Evolutionary conservation across 1,140 invertebrate genomes (phyloP), one percentile per base, ranked within the genome.

Genomic region (Panonychus citri): DNA sequence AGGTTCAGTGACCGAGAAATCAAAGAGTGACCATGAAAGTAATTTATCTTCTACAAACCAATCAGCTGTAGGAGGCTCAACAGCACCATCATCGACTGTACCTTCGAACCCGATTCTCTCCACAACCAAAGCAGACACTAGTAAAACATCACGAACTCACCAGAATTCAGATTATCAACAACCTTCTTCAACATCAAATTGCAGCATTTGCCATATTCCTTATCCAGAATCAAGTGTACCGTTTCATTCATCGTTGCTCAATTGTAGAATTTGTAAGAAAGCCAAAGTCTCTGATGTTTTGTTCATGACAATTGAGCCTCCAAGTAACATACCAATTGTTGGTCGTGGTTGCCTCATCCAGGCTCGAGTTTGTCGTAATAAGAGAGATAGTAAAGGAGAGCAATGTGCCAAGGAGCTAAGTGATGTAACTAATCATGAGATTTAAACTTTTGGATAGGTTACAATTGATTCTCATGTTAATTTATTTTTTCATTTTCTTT

Each of bases 321-420:
- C 85, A 0, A 76, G 77, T 53, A 77, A 77, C 30, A 69, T 91
- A 17, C 75, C 77, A 8, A 76, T 78, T 3, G 76, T 77, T n/a
- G 85, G 83, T 3, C 74, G 75, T 51, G 83, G 82, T 5, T 81
- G 80, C 30, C 62, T 74, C 5, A 65, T 74, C 53, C 72, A 74
- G 60, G 71, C 73, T 3, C 67, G 83, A 60, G 81, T 87, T 8
- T 83, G 80, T 63, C 76, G 87, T 39, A 72, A 75, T 1, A 83
- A 90, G 63, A 77, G 78, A 57, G 85, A 88, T 62, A 69, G 79
- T 10, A 78, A 81, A 50, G 80, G 83, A 2, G 89, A 94, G 72
- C 74, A 82, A 2, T 86, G 84, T 66, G 90, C 90, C 3, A 83
- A 90, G 66, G 88, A 95, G 71, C 85, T 95, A 56, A 91, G 87